Conservation (phyloP, 1,140 invertebrate genomes). For the Bombus superbus region DNA sequence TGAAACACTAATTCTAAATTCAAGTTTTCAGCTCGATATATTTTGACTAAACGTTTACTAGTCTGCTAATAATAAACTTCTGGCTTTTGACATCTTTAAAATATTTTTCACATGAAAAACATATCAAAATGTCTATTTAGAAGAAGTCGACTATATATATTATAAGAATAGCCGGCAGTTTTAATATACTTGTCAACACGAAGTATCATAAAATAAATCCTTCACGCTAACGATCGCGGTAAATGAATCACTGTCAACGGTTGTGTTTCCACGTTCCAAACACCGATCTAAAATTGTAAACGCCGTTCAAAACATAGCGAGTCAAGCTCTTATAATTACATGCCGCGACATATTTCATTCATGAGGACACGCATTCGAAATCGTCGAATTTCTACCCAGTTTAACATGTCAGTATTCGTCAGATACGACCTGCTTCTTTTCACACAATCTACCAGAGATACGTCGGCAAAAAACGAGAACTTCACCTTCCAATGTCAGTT, state of each 20-base stretch:
- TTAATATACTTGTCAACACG: background rate
- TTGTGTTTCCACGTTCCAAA: background rate
- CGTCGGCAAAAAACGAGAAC: constrained; percentile 11
- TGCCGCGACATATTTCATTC: background rate
- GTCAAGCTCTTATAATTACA: background rate
- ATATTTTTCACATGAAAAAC: background rate
- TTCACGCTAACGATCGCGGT: background rate
- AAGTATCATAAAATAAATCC: background rate
- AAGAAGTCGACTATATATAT: background rate
- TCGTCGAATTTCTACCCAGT: background rate
- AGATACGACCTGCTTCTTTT: background rate
- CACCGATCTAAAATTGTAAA: background rate
- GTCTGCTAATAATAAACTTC: background rate
- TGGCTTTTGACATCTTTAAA: background rate
- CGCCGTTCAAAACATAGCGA: background rate
- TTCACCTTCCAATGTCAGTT: background rate
- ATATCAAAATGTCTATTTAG: background rate
- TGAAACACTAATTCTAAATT: background rate
- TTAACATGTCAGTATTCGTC: background rate
- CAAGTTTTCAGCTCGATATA: background rate
- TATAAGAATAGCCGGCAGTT: background rate
- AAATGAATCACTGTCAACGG: background rate
- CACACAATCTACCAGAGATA: background rate
- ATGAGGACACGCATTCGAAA: background rate
- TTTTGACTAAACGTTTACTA: no score